phyloP scores from a whole-genome alignment of 1,140 invertebrate genomes.

The Cyrtorhinus lividipennis region DNA sequence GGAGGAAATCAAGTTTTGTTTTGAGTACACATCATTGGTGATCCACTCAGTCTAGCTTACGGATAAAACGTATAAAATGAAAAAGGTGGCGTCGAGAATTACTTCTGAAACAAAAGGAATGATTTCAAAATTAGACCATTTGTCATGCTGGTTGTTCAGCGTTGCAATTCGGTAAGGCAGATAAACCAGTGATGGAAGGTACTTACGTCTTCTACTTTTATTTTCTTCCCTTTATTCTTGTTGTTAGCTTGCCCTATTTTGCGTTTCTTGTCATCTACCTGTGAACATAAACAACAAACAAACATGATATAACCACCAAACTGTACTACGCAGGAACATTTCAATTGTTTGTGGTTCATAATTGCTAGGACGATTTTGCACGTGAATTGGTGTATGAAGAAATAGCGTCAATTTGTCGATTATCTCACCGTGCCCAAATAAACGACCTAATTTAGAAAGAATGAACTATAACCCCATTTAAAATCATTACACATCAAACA shows the following conservation, averaged over 20 bases:
- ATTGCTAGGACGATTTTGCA: too few species aligned
- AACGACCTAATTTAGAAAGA: too few species aligned
- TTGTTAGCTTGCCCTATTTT: constrained; percentile 24
- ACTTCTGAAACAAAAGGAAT: neutral
- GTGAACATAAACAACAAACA: constrained; percentile 10
- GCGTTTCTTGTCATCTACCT: constrained; percentile 27
- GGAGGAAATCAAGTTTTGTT: neutral
- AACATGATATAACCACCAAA: too few species aligned
- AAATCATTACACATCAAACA: too few species aligned
- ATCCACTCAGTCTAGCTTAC: neutral
- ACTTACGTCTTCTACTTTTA: constrained; percentile 19
- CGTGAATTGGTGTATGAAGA: too few species aligned
- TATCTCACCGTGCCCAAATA: too few species aligned
- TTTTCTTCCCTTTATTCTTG: constrained; percentile 21
- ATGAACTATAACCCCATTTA: too few species aligned
- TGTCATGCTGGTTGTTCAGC: neutral
- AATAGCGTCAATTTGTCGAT: too few species aligned
- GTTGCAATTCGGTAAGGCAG: neutral
- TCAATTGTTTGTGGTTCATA: too few species aligned
- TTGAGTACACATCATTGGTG: neutral
- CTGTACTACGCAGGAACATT: too few species aligned
- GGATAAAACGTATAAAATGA: neutral
- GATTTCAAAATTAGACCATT: neutral
- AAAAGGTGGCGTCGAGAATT: neutral
- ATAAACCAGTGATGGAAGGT: neutral